Percentiles rank a stretch among this genome's conserved stretches.
Conservation (phyloP, 2,888 invertebrate genomes). For the Drosophila paranaensis region DNA sequence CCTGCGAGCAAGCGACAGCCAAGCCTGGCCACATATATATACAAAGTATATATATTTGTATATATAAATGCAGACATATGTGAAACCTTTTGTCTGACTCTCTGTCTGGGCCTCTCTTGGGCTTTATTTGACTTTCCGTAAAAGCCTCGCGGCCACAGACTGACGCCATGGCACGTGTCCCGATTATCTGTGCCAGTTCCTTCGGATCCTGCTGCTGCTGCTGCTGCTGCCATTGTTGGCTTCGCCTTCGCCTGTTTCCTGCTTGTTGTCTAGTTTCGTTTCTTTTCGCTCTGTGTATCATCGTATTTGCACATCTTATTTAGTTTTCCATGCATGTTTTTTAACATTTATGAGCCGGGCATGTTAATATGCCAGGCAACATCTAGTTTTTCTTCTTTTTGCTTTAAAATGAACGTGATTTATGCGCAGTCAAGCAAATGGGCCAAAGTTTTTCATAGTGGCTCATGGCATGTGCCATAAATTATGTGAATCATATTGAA, state of each 20-base stretch:
- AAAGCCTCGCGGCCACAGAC: slow-evolving; percentile 51
- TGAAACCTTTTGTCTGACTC: slow-evolving; percentile 44
- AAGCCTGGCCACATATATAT: neutral
- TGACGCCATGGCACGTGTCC: slow-evolving; percentile 61
- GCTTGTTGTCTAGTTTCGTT: neutral
- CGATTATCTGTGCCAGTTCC: slow-evolving; percentile 31
- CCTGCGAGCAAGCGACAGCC: slow-evolving; percentile 11
- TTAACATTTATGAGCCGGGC: slow-evolving; percentile 56
- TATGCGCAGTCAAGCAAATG: slow-evolving; percentile 47
- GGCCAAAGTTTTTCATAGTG: slow-evolving; percentile 7
- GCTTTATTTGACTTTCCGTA: slow-evolving; percentile 49
- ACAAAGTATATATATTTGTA: neutral
- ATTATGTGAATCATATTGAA: neutral
- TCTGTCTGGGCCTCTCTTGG: slow-evolving; percentile 49
- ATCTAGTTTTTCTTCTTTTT: slow-evolving; percentile 5
- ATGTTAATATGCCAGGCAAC: slow-evolving; percentile 62
- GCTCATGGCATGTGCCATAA: neutral
- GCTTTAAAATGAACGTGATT: slow-evolving; percentile 55
- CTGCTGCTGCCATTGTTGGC: slow-evolving; percentile 4
- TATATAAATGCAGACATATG: slow-evolving; percentile 19
- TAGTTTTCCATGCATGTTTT: slow-evolving; percentile 47
- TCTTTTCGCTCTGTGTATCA: neutral
- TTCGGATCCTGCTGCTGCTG: neutral
- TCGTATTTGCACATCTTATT: slow-evolving; percentile 41
- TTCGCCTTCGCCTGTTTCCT: slow-evolving; percentile 10